Evolutionary conservation across 64 coral and sea anemone species (phyloP).

Genomic region (Actinia tenebrosa): DNA sequence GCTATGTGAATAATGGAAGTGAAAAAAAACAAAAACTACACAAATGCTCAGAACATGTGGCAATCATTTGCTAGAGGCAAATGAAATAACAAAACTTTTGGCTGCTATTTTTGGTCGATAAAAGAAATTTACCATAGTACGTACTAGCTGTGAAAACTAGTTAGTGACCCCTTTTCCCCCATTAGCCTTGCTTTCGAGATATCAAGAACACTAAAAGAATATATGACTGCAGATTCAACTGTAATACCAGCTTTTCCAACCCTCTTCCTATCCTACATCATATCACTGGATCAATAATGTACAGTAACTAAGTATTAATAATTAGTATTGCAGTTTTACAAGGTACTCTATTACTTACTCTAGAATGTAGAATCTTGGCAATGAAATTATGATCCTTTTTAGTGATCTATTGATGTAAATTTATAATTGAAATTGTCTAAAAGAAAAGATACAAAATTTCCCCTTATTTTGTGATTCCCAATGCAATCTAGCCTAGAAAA

Average conservation of each 20-base stretch:
- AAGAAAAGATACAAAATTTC: neutral
- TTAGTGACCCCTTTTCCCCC: too few relatives aligned
- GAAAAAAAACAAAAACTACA: too few relatives aligned
- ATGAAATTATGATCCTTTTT: neutral
- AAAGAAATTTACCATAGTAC: too few relatives aligned
- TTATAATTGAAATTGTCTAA: neutral
- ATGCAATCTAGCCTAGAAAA: neutral
- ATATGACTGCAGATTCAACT: too few relatives aligned
- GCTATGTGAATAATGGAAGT: too few relatives aligned
- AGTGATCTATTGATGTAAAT: slow-evolving; percentile 24
- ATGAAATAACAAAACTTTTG: too few relatives aligned
- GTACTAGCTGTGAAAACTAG: too few relatives aligned
- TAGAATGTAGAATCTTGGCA: slow-evolving; percentile 2
- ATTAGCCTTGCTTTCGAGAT: too few relatives aligned
- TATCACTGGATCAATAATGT: neutral
- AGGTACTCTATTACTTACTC: neutral
- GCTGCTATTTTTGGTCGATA: too few relatives aligned
- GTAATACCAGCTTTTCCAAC: neutral
- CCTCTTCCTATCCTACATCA: neutral
- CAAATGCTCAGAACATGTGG: too few relatives aligned
- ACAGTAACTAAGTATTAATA: neutral
- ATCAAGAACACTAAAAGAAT: too few relatives aligned
- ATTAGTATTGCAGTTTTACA: neutral
- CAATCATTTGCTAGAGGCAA: too few relatives aligned
- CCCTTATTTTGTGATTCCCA: neutral